phyloP scores from a whole-genome alignment of 1,140 invertebrate genomes.

The Megalonaias nervosa region DNA sequence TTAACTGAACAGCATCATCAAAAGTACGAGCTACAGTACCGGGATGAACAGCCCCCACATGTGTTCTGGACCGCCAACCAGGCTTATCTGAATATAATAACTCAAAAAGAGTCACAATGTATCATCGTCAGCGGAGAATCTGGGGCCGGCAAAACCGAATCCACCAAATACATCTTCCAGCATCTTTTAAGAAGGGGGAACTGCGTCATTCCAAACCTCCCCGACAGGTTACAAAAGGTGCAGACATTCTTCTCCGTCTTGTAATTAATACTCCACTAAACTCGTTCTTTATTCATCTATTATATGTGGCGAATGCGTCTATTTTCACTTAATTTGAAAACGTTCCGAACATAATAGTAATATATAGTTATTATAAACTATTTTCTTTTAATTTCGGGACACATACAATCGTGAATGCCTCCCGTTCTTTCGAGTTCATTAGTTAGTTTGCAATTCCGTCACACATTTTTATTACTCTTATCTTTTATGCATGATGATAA shows the following conservation, averaged over 20 bases:
- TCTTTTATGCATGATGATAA: too few relatives aligned
- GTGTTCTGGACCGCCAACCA: slow-evolving; percentile 87
- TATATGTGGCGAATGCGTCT: background rate
- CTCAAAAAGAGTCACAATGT: slow-evolving; percentile 76
- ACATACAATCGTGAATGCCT: too few relatives aligned
- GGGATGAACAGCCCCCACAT: slow-evolving; percentile 78
- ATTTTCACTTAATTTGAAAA: background rate
- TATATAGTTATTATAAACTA: too few relatives aligned
- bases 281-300: background rate
- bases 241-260: background rate
- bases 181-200: slow-evolving; percentile 32
- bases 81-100: slow-evolving; percentile 83
- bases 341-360: too few relatives aligned
- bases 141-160: slow-evolving; percentile 95
- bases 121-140: slow-evolving; percentile 87
- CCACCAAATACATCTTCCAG: slow-evolving; percentile 44
- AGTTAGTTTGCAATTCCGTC: too few relatives aligned
- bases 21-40: background rate
- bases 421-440: too few relatives aligned
- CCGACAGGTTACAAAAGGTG: slow-evolving; percentile 20
- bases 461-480: too few relatives aligned
- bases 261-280: too few relatives aligned
- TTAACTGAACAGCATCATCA: background rate
- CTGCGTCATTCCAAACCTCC: slow-evolving; percentile 1
- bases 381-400: too few relatives aligned